Percentiles rank a stretch among this genome's conserved stretches.
These are phyloP conservation scores for Augochlora pura DNA, from an alignment of 1,140 invertebrate genomes.

Conservation along the genomic window DNA sequence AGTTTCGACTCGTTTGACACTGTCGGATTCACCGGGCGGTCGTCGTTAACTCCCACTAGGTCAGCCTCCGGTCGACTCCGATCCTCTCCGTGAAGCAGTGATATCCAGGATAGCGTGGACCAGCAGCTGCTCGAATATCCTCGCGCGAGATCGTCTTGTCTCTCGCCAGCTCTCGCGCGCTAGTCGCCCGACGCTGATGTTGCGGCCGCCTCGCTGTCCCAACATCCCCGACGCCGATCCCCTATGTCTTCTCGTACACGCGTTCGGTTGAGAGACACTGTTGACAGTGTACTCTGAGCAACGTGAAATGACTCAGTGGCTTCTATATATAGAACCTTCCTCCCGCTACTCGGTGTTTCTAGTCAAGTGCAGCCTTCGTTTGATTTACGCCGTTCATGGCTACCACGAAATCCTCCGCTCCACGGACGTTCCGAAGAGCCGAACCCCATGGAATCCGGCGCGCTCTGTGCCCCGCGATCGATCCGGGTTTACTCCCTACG, in stretches of 20 bases:
- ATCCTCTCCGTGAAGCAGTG: constrained; percentile 24
- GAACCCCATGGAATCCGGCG: not conserved
- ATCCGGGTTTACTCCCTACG: not conserved
- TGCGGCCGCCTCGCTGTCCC: not conserved
- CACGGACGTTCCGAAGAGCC: constrained; percentile 19
- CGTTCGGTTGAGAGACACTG: constrained; percentile 69
- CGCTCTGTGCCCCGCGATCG: not conserved
- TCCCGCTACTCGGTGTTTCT: constrained; percentile 71
- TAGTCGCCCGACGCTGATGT: no score
- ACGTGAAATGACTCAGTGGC: constrained; percentile 71
- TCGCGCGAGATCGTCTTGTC: constrained; percentile 31
- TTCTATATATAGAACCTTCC: constrained; percentile 69
- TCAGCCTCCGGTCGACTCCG: constrained; percentile 14
- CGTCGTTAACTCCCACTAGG: constrained; percentile 1
- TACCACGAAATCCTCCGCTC: constrained; percentile 66
- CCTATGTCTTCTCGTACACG: no score
- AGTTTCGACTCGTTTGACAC: constrained; percentile 35
- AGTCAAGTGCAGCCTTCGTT: constrained; percentile 73
- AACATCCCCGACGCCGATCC: not conserved
- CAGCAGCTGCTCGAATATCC: constrained; percentile 41
- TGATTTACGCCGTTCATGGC: constrained; percentile 72
- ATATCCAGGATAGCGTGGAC: constrained; percentile 9
- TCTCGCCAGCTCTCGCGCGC: no score
- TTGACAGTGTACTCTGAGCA: constrained; percentile 66
- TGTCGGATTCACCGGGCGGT: not conserved